These are phyloP conservation scores for Heterodera filipjevi DNA, from an alignment of 2,888 invertebrate species.

Conservation along the genomic window DNA sequence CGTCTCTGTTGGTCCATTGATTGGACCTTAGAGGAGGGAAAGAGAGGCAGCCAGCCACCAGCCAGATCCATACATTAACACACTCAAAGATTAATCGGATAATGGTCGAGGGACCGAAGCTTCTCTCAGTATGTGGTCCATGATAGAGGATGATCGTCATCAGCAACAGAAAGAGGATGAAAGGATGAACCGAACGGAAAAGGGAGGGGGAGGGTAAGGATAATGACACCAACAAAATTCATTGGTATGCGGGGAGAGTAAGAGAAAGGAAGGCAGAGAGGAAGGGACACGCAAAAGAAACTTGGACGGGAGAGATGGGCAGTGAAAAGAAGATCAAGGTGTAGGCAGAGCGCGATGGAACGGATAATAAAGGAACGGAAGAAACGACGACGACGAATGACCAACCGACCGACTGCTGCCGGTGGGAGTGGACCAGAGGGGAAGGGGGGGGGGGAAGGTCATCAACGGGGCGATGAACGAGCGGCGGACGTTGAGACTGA, in stretches of 20 bases:
- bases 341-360: background rate
- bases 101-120: no score
- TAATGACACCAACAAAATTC: background rate
- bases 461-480: background rate
- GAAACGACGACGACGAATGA: background rate
- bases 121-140: no score
- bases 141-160: no score
- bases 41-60: no score
- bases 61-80: no score
- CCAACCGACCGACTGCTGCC: no score
- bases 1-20: no score
- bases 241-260: background rate
- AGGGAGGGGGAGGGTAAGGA: background rate
- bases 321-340: background rate
- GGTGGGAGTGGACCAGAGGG: no score
- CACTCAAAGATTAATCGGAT: no score
- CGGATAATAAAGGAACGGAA: background rate
- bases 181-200: background rate
- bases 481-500: background rate
- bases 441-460: background rate
- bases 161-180: background rate
- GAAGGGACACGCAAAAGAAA: background rate
- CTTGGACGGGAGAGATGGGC: background rate
- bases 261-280: no score
- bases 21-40: no score